Evolutionary conservation across 2,888 invertebrate species (phyloP), one percentile per base, ranked within the genome.

Genomic region (Callimorpha dominula): DNA sequence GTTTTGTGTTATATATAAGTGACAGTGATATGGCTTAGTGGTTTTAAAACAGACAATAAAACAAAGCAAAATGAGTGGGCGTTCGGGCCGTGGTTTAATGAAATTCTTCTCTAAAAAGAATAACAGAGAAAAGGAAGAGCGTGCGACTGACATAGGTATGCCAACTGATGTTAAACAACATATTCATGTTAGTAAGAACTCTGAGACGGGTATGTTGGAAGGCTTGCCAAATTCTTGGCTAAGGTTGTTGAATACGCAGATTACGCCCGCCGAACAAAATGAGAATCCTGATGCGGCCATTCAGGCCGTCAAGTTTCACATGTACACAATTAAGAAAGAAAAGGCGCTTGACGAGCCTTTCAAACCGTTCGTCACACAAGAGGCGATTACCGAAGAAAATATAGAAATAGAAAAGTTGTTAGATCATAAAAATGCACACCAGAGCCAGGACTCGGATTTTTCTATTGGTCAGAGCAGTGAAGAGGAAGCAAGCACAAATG

Each of bases 251-350:
- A 97, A 98, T 86, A 97, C 97, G 20, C 98, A 98, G 89, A 98
- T 99, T 80, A 97, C 98, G 57, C 97, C 97, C 85, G 97, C 97
- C 62, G 99, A 99, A 89, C 98, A 99, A 92, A 97, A 97, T 90
- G 97, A 98, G 86, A 98, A 99, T 94, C 99, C 99, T 4, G 97
- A 97, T 86, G 99, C 99, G 57, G 98, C 98, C 1, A 97, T 98
- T 72, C 98, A 98, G 88, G 99, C 99, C 46, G 97, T 99, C 70
- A 98, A 98, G 87, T 98, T 97, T 89, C 99, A 98, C 90, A 98
- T 98, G 90, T 98, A 98, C 93, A 97, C 98, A 14, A 97, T 98
- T 81, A 98, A 98, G 88, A 98, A 98, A 85, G 97, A 98, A 87
- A 97, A 98, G 84, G 97, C 97, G 67, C 96, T 96, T 65, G 96